Percentiles rank a stretch among this genome's conserved stretches.
Evolutionary conservation across 2,113 vertebrate genomes (phyloP).

Genomic region (Mus spicilegus): DNA sequence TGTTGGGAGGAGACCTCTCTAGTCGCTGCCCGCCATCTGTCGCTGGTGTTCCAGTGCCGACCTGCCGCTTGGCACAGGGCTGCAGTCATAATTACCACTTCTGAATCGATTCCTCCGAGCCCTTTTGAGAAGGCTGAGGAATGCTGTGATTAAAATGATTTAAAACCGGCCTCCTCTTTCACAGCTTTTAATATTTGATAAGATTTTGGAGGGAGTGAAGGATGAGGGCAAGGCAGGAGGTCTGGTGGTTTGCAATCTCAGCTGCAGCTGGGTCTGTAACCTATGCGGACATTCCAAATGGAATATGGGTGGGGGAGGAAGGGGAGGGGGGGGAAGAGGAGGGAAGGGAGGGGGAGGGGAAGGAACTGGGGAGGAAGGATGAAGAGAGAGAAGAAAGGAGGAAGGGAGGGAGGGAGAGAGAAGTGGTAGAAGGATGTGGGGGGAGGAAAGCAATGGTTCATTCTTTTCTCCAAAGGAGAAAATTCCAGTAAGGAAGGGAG

Average conservation of each 20-base stretch:
- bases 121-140: conserved; percentile 79
- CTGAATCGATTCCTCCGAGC: conserved; percentile 72
- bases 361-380: background rate
- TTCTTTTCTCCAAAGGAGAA: background rate
- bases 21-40: conserved; percentile 52
- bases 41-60: conserved; percentile 34
- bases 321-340: background rate
- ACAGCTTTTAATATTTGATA: conserved; percentile 79
- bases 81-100: conserved; percentile 65
- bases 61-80: conserved; percentile 42
- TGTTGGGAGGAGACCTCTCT: background rate
- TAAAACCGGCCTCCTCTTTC: conserved; percentile 76
- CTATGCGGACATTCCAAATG: background rate
- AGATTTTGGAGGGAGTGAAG: conserved; percentile 60
- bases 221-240: conserved; percentile 42
- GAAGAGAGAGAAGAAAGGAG: background rate
- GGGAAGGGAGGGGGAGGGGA: too few relatives aligned
- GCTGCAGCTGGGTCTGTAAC: background rate
- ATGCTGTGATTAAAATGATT: conserved; percentile 80
- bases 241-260: conserved; percentile 8
- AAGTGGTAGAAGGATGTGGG: too few relatives aligned
- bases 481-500: background rate
- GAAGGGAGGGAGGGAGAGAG: background rate
- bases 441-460: background rate
- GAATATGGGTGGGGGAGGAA: background rate